Base-by-base conservation (phyloP, 1,140 invertebrate genomes). In the Bemisia tabaci region DNA sequence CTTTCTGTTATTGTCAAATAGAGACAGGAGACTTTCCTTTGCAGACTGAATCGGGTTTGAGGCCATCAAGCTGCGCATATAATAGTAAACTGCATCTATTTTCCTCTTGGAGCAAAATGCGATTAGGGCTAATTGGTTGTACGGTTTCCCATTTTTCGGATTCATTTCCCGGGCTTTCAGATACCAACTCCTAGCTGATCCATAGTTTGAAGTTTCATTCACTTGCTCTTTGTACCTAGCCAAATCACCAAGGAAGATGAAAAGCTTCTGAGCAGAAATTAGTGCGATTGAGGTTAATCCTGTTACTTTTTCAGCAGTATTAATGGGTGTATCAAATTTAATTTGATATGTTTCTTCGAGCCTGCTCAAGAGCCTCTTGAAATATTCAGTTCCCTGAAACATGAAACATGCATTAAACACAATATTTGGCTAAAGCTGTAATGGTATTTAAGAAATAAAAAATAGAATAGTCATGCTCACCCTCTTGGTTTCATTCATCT, bases 61-160 rank as follows among this genome's bases (percentile, higher is more conserved):
- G 39, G 93, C 90, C 83, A 94, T 91, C 64, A 97, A 80, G 78
- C 94, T 95, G 72, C 94, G 82, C 87, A 96, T 94, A 75, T 95
- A 96, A 77, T 92, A 96, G 79, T 97, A 98, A 17, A 97, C 92
- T n/a, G 94, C 93, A 79, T 97, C 95, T 65, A 98, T 81, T 81
- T 94, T 94, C 74, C 87, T 85, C 83, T 95, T 92, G 61, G 88
- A 87, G 78, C 91, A 92, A 71, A 94, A 82, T 22, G 94, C 91
- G 72, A 98, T 79, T 72, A 97, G 84, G n/a, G 94, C 95, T 68
- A 98, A 79, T 75, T 97, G 94, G 79, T 95, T 93, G 74, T 95
- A 98, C 21, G 94, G 93, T 68, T 90, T 83, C 27, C 94, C 94
- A 82, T 96, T 96, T 78, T 95, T 94, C 1, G 94, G 94, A 77